These are phyloP conservation scores for Chaetops frenatus DNA, from an alignment of 2,113 vertebrate species.

Conservation along the genomic window DNA sequence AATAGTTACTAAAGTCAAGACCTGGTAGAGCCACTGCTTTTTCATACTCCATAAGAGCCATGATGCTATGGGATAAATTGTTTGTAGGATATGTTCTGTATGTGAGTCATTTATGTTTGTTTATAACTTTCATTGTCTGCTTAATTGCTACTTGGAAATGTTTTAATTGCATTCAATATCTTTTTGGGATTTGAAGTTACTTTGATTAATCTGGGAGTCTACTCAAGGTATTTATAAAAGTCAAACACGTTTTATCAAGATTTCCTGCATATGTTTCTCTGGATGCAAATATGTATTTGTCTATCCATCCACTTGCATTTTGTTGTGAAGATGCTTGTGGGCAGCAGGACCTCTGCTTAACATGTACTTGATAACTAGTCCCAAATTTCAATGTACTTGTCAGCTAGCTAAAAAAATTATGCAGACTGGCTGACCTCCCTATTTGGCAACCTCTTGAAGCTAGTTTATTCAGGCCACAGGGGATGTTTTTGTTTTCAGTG, in stretches of 20 bases:
- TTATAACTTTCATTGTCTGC: neutral
- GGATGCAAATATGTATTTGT: neutral
- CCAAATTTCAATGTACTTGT: neutral
- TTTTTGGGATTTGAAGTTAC: neutral
- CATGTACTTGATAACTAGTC: neutral
- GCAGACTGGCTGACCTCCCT: neutral
- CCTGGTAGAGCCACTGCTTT: neutral
- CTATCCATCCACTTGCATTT: neutral
- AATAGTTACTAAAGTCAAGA: neutral
- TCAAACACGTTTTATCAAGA: neutral
- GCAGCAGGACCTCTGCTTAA: neutral
- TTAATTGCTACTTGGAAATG: neutral
- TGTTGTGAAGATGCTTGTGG: neutral
- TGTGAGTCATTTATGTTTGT: neutral
- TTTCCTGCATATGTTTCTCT: neutral
- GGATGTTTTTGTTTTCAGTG: neutral
- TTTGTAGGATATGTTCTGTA: neutral
- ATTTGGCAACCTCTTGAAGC: neutral
- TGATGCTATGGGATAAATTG: neutral
- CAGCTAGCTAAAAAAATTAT: neutral
- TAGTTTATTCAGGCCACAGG: neutral
- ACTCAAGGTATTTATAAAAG: neutral
- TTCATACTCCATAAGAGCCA: neutral
- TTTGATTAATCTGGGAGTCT: neutral
- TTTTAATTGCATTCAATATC: neutral